Conservation (phyloP, 2,113 vertebrate genomes). For the Uropsilus gracilis region DNA sequence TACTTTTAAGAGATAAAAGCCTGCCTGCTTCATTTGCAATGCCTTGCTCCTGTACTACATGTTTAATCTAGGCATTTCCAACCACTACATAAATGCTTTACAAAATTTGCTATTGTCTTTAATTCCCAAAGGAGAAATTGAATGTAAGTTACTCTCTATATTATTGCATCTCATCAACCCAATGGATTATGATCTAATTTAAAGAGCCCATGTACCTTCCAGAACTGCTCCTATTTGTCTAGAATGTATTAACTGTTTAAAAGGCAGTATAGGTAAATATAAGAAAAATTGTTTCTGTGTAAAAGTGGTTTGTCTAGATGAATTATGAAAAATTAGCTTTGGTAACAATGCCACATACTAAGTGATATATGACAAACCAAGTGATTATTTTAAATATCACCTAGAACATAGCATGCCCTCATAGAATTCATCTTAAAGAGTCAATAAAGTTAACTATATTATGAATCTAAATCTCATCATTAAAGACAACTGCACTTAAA, state of each 20-base stretch:
- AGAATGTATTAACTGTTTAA: not conserved
- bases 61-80: not conserved
- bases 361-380: not conserved
- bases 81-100: not conserved
- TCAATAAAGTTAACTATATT: not conserved
- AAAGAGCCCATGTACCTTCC: not conserved
- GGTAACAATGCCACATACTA: not conserved
- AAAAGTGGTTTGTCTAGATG: not conserved
- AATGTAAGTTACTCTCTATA: not conserved
- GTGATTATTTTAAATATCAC: not conserved
- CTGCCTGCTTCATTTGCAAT: not conserved
- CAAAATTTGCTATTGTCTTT: not conserved
- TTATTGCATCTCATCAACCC: not conserved
- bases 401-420: not conserved
- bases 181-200: not conserved
- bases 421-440: not conserved
- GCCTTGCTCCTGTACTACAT: not conserved
- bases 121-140: not conserved
- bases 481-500: not conserved
- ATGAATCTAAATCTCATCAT: not conserved
- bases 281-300: not conserved
- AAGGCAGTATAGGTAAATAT: not conserved
- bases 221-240: not conserved
- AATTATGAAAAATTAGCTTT: not conserved
- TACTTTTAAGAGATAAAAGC: conserved; percentile 57